phyloP scores from a whole-genome alignment of 2,888 invertebrate genomes.

The Agrotis puta region DNA sequence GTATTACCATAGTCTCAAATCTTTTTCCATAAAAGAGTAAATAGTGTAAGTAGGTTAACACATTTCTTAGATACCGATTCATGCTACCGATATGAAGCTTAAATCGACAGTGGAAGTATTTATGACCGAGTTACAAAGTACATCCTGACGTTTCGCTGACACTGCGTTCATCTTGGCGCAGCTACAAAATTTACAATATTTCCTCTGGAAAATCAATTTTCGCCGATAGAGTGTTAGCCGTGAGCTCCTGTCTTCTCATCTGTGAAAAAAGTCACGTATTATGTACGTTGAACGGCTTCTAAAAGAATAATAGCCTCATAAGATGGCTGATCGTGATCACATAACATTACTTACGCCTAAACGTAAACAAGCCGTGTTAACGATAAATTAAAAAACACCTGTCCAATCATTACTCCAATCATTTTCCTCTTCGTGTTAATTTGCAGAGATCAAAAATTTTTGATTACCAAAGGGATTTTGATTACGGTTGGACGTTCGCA shows the following conservation, averaged over 20 bases:
- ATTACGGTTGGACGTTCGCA: conserved; percentile 66
- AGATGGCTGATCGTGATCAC: conserved; percentile 73
- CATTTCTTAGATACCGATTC: not conserved
- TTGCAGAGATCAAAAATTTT: conserved; percentile 59
- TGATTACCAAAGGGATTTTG: conserved; percentile 64
- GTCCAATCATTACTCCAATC: conserved; percentile 55
- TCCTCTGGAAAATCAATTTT: conserved; percentile 86
- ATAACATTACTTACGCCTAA: conserved; percentile 39
- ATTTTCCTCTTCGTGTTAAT: conserved; percentile 62
- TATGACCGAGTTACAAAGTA: conserved; percentile 66
- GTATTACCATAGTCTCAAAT: too few species aligned
- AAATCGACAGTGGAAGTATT: conserved; percentile 67
- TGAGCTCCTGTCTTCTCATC: conserved; percentile 76
- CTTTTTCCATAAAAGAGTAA: not conserved
- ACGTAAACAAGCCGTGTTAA: conserved; percentile 48
- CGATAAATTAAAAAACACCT: conserved; percentile 48
- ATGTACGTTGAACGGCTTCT: conserved; percentile 77
- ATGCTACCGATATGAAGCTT: conserved; percentile 48
- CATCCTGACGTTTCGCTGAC: conserved; percentile 73
- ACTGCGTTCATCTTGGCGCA: conserved; percentile 68
- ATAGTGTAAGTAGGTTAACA: not conserved
- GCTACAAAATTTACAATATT: conserved; percentile 85
- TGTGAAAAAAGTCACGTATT: conserved; percentile 86
- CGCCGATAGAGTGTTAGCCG: conserved; percentile 80
- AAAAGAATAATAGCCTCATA: conserved; percentile 77